Percentiles rank a stretch among this genome's conserved stretches.
phyloP scores from a whole-genome alignment of 2,113 vertebrate species.

The Reinhardtius hippoglossoides region DNA sequence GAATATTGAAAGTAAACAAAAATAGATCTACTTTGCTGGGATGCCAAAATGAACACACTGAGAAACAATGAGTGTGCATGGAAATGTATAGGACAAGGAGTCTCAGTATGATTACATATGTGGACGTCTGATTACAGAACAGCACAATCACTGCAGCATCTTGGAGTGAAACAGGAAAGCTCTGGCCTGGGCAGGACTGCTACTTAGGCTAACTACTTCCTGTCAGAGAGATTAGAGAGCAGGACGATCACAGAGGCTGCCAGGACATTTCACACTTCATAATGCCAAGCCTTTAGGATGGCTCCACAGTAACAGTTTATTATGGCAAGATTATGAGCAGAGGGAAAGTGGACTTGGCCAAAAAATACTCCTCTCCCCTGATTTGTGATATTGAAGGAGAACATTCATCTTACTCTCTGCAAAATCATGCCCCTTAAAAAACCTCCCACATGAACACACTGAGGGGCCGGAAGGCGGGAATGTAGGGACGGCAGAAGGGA shows the following conservation, averaged over 20 bases:
- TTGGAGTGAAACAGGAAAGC: conserved; percentile 82
- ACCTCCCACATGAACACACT: neutral
- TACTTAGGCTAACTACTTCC: conserved; percentile 86
- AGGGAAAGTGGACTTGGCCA: neutral
- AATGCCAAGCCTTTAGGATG: conserved; percentile 8
- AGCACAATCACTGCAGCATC: conserved; percentile 77
- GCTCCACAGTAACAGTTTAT: conserved; percentile 15
- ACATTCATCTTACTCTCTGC: conserved; percentile 17
- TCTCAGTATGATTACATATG: neutral
- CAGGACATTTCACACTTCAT: conserved; percentile 52
- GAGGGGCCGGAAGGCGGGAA: conserved; percentile 41
- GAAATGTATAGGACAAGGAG: neutral
- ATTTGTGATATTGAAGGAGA: conserved; percentile 1
- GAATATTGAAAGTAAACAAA: neutral
- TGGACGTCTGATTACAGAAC: conserved; percentile 6
- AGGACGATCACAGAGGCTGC: conserved; percentile 55
- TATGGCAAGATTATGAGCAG: neutral
- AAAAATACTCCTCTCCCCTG: neutral
- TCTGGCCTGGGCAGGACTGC: conserved; percentile 80
- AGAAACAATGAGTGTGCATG: neutral
- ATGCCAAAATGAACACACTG: neutral
- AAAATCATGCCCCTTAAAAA: neutral
- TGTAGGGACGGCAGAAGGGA: conserved; percentile 43
- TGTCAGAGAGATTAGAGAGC: conserved; percentile 78
- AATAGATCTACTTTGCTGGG: neutral